Percentiles rank a stretch among this genome's conserved stretches.
Conservation (phyloP, 2,797 vertebrate genomes). For the Otus scops region DNA sequence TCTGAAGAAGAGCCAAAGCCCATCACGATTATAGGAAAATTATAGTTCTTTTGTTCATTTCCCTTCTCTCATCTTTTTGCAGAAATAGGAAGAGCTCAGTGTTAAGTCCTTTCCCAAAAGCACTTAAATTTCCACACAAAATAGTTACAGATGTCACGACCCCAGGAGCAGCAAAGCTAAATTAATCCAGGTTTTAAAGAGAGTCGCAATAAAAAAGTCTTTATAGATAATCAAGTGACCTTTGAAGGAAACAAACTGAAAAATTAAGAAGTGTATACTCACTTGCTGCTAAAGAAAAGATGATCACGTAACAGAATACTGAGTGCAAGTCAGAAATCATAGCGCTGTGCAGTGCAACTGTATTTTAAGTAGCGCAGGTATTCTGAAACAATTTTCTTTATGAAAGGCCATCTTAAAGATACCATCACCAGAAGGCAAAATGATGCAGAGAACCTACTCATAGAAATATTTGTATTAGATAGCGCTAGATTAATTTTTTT, state of each 20-base stretch:
- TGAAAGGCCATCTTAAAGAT: not conserved
- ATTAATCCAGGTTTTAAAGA: not conserved
- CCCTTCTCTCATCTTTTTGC: not conserved
- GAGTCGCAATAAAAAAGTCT: not conserved
- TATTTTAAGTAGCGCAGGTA: not conserved
- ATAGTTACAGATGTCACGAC: not conserved
- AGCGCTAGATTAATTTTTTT: not conserved
- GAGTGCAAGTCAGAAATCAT: not conserved
- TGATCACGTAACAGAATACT: not conserved
- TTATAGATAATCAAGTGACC: not conserved
- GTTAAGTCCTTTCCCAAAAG: not conserved
- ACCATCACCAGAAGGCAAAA: not conserved
- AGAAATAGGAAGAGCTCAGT: not conserved
- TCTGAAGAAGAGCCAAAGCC: not conserved
- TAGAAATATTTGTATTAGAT: not conserved
- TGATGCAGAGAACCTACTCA: not conserved
- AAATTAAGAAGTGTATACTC: not conserved
- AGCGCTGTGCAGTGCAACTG: not conserved
- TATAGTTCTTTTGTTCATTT: not conserved
- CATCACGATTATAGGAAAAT: not conserved
- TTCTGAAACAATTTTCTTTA: not conserved
- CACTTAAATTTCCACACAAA: not conserved
- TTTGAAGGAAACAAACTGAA: not conserved
- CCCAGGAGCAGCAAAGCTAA: not conserved
- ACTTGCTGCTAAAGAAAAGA: not conserved